Evolutionary conservation across 2,888 invertebrate genomes (phyloP).

Genomic region (Melieria omissa): DNA sequence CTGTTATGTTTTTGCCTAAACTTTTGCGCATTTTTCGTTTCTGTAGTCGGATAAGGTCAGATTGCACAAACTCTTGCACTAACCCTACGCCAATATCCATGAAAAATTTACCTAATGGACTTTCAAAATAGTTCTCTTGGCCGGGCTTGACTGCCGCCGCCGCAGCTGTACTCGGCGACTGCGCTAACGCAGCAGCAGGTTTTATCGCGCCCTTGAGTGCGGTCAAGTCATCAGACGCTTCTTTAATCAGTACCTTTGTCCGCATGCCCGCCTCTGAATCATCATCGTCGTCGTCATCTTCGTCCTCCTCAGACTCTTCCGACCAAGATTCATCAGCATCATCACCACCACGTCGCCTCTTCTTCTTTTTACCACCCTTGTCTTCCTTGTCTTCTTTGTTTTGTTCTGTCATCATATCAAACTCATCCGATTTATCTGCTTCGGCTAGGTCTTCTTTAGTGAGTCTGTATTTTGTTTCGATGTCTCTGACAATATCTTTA

Average conservation of each 20-base stretch:
- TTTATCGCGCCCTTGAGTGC: constrained; percentile 68
- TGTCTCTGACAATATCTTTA: constrained; percentile 76
- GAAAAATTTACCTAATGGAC: constrained; percentile 89
- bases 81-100: constrained; percentile 90
- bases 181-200: constrained; percentile 62
- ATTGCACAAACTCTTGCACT: constrained; percentile 93
- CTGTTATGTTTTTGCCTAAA: constrained; percentile 72
- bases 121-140: constrained; percentile 81
- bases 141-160: constrained; percentile 66
- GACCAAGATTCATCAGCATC: constrained; percentile 73
- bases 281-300: constrained; percentile 67
- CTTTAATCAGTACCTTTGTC: constrained; percentile 69
- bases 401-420: constrained; percentile 68
- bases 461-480: constrained; percentile 71
- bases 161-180: constrained; percentile 48
- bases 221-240: constrained; percentile 70
- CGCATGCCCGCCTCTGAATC: constrained; percentile 69
- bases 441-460: constrained; percentile 69
- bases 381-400: constrained; percentile 60
- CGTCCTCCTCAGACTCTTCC: constrained; percentile 69
- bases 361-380: constrained; percentile 58
- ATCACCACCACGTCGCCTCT: constrained; percentile 59
- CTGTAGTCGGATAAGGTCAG: constrained; percentile 88
- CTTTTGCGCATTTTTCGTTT: constrained; percentile 79
- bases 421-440: constrained; percentile 69